Base-by-base conservation (phyloP, 2,113 vertebrate genomes). In the Periophthalmus modestus region DNA sequence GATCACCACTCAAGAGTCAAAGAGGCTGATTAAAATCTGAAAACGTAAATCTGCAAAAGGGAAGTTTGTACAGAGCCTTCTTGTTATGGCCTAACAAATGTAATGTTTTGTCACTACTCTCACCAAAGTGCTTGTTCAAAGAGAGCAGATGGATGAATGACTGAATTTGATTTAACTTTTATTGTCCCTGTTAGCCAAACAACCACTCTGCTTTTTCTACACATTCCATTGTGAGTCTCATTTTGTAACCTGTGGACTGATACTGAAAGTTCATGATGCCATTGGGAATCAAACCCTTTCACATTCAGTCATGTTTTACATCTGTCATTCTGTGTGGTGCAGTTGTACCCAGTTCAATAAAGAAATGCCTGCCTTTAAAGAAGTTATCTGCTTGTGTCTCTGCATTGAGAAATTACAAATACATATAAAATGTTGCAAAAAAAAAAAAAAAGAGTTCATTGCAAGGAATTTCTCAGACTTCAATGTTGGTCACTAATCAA, bases 301-400 rank as follows among this genome's bases (percentile, higher is more conserved):
- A 90, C 85, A 87, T 89, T 87, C 90, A 69, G 77, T 88, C 89
- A 91, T 89, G 81, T 89, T 90, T 91, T 85, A 81, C 89, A 85
- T 88, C 82, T 90, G 78, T 85, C 83, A 54, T 75, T 85, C 84
- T 92, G 90, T 91, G 87, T 93, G 90, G 78, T 93, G 93, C 92
- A 92, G 11, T 87, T 87, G 92, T 90, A 75, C 87, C 92, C 79
- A 87, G 92, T 94, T 93, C 82, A 92, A 89, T 43, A 43, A 95
- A 95, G 95, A 94, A 95, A 94, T 91, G 92, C 94, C 94, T 96
- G 95, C 95, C 95, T 96, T 96, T 94, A 94, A 93, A 87, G 88
- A 86, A 90, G 74, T 59, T n/a, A 59, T 1, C 13, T 2, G 23
- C 16, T 28, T 59, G 61, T 0, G 62, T 78, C 76, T 88, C 78